A percentile compares a stretch with the other conserved stretches of the same genome.
These are phyloP conservation scores for Chloebia gouldiae DNA, from an alignment of 2,113 vertebrate species.

Conservation along the genomic window DNA sequence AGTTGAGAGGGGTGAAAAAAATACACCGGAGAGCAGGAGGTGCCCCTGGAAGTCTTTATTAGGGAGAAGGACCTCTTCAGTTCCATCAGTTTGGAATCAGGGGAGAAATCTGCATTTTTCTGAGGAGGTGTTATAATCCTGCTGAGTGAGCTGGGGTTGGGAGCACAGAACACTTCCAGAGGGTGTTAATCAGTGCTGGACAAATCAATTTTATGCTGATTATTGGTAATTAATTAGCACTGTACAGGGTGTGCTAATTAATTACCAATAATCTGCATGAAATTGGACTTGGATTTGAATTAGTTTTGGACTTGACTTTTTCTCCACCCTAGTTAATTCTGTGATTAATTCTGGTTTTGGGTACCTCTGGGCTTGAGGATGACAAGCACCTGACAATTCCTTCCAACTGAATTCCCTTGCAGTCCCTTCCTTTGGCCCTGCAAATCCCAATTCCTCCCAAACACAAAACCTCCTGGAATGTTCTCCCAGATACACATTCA, in stretches of 20 bases:
- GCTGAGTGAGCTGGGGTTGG: accelerated
- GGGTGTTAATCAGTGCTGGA: neutral
- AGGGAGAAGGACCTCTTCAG: neutral
- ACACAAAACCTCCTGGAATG: neutral
- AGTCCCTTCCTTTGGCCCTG: neutral
- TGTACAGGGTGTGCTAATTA: neutral
- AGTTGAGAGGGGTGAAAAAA: neutral
- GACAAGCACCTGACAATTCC: neutral
- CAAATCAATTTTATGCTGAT: neutral
- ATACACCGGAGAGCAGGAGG: neutral
- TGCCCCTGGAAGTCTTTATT: neutral
- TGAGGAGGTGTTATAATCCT: neutral
- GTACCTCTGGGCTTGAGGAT: neutral
- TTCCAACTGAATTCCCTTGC: neutral
- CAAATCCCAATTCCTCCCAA: neutral
- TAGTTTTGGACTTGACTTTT: neutral
- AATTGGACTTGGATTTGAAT: neutral
- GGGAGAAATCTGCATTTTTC: neutral
- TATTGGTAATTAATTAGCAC: neutral
- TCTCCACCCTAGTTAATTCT: neutral
- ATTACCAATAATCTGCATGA: neutral
- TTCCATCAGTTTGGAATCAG: neutral
- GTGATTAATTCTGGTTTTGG: neutral
- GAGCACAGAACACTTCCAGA: neutral
- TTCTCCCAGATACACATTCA: accelerated